Conservation (phyloP, 1,140 invertebrate genomes). For the Littorina saxatilis region DNA sequence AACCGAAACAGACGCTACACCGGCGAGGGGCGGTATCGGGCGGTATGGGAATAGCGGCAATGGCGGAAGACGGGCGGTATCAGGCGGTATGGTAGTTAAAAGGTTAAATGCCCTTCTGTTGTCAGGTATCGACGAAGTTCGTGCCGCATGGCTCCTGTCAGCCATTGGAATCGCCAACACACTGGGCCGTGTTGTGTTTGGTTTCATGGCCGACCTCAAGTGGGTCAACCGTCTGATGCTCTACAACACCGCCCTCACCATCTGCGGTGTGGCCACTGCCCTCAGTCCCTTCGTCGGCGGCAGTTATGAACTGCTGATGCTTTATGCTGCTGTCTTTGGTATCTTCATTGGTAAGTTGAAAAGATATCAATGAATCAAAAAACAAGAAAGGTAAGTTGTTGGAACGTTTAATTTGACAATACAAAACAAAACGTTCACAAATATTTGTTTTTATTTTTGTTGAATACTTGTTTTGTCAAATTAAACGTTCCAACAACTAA, state of each 20-base stretch:
- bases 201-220: constrained; percentile 77
- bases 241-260: constrained; percentile 90
- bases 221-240: constrained; percentile 80
- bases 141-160: constrained; percentile 92
- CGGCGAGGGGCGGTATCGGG: no score
- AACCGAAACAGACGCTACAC: no score
- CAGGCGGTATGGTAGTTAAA: no score
- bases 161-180: constrained; percentile 86
- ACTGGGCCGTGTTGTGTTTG: constrained; percentile 78
- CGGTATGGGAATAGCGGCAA: no score
- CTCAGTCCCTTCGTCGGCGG: constrained; percentile 83
- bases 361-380: no score
- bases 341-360: constrained; percentile 84
- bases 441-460: background rate
- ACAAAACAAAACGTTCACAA: no score
- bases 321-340: constrained; percentile 90
- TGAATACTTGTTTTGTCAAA: no score
- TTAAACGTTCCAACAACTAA: no score
- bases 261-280: constrained; percentile 87
- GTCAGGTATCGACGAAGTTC: constrained; percentile 79
- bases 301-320: constrained; percentile 82
- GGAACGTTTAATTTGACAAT: no score
- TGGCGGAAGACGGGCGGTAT: no score
- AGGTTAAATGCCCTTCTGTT: no score
- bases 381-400: no score